Percentiles rank a stretch among this genome's conserved stretches.
These are phyloP conservation scores for Asteroscopus sphinx DNA, from an alignment of 2,888 invertebrate species.

Conservation along the genomic window DNA sequence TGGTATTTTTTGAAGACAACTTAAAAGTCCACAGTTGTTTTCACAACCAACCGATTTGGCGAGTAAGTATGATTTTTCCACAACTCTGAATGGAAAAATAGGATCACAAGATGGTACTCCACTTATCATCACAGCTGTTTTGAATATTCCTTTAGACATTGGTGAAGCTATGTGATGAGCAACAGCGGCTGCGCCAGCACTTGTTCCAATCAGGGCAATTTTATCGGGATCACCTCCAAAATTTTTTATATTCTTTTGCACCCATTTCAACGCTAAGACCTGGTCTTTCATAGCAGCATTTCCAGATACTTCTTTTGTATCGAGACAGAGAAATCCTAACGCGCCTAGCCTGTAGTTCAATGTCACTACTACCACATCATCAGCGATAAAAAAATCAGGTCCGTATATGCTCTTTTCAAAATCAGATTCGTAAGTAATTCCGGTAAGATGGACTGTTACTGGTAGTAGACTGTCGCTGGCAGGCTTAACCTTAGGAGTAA, in stretches of 20 bases:
- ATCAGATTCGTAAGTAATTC: constrained; percentile 68
- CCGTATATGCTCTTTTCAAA: constrained; percentile 84
- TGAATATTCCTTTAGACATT: constrained; percentile 26
- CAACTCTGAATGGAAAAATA: constrained; percentile 15
- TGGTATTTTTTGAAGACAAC: constrained; percentile 25
- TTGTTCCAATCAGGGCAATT: constrained; percentile 71
- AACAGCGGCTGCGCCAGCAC: constrained; percentile 68
- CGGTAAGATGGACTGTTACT: constrained; percentile 76
- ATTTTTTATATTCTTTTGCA: constrained; percentile 64
- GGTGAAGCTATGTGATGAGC: constrained; percentile 51
- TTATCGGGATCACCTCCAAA: constrained; percentile 72
- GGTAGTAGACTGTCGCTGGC: constrained; percentile 40
- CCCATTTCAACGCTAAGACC: constrained; percentile 70
- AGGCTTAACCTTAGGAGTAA: constrained; percentile 3
- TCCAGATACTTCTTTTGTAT: constrained; percentile 87
- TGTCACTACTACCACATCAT: constrained; percentile 88
- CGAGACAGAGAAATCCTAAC: constrained; percentile 88
- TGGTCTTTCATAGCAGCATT: constrained; percentile 89
- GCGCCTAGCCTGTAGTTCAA: constrained; percentile 88
- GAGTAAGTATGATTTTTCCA: constrained; percentile 19
- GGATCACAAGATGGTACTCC: constrained; percentile 47
- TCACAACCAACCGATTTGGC: constrained; percentile 24
- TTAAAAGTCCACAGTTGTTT: constrained; percentile 17
- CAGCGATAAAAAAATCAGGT: constrained; percentile 86
- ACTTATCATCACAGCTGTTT: constrained; percentile 38